Conservation (phyloP, 2,888 invertebrate genomes). For the Teinopalpus imperialis region DNA sequence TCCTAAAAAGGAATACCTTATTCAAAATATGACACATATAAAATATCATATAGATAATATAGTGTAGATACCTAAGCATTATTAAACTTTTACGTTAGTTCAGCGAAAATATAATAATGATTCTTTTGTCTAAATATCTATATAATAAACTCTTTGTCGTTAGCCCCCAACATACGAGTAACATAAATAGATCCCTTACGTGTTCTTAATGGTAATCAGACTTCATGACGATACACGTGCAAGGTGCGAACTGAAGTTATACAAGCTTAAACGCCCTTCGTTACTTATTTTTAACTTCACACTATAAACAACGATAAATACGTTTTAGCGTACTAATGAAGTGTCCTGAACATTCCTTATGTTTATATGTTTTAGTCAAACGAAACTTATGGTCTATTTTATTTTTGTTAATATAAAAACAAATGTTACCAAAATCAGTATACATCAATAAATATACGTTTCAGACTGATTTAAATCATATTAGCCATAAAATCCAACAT, state of each 20-base stretch:
- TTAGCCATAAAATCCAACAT: no score
- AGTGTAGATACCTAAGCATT: neutral
- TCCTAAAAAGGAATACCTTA: no score
- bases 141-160: neutral
- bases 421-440: no score
- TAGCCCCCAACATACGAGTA: slow-evolving; percentile 41
- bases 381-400: no score
- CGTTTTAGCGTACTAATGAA: slow-evolving; percentile 53
- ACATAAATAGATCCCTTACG: slow-evolving; percentile 55
- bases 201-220: slow-evolving; percentile 62
- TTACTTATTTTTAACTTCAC: slow-evolving; percentile 63
- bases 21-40: no score
- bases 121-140: neutral
- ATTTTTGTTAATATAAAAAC: no score
- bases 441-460: no score
- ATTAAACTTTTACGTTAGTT: slow-evolving; percentile 6
- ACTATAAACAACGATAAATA: slow-evolving; percentile 60
- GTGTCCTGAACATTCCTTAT: no score
- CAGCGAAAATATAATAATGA: neutral
- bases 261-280: slow-evolving; percentile 59
- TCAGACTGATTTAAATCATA: no score
- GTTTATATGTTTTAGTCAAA: no score
- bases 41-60: no score
- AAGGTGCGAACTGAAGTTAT: slow-evolving; percentile 68
- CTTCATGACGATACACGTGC: slow-evolving; percentile 70